Base-by-base conservation (phyloP, 2,888 invertebrate species). In the Nineta flava region DNA sequence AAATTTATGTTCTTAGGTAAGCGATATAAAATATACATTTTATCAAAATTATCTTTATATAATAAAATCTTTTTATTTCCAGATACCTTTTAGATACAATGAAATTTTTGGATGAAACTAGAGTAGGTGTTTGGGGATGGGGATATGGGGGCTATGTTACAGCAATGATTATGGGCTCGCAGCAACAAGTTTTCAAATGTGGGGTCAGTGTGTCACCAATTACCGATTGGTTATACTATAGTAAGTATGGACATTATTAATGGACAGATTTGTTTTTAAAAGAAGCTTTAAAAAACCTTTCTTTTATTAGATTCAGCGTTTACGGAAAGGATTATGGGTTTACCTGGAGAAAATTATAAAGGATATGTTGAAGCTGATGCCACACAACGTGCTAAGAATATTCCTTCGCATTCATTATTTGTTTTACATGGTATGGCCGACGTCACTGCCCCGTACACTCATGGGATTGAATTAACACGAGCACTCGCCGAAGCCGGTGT, bases 81-180 rank as follows among this genome's bases (percentile, higher is more conserved):
- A 84, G 84, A 66, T 77, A 87, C 70, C 77, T 93, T 59, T 71
- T 87, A 63, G 82, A 88, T 51, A 84, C 80, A 46, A 76, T 84
- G 59, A 82, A 82, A 62, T 94, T 82, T 69, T 76, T 94, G 61
- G 91, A 94, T 68, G 82, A 83, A 60, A 82, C 84, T 2, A 76
- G 90, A 52, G 87, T 92, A 44, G 93, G 91, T 9, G 85, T 96
- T 51, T 94, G 92, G 92, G 95, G 95, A 42, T 92, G 93, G 92
- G 94, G 93, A 13, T 95, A 93, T 68, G 95, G 91, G 9, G 95
- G 94, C 9, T 95, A 92, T 68, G 87, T 93, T 35, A 87, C 93
- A n/a, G 76, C 91, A 48, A 90, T 91, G 82, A 80, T 88, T 52
- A 73, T 95, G 49, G 91, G 91, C 40, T 81, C 83, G 47, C 87